phyloP scores from a whole-genome alignment of 2,888 invertebrate genomes.

The Microplitis deprimator region DNA sequence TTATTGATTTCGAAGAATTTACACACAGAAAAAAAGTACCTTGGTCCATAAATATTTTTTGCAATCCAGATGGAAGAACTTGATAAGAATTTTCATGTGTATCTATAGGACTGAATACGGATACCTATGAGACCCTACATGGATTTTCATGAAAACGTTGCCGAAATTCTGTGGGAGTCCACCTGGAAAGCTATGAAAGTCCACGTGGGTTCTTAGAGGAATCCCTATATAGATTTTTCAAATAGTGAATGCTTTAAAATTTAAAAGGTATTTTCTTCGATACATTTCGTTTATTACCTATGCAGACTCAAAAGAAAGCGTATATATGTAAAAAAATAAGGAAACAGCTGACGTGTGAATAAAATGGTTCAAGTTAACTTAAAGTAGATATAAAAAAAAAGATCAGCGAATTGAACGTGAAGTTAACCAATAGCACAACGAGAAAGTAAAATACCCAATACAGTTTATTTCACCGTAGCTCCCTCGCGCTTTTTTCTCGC shows the following conservation, averaged over 20 bases:
- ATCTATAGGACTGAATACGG: too few relatives aligned
- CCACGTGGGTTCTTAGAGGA: too few relatives aligned
- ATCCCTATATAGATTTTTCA: background rate
- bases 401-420: constrained; percentile 46
- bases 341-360: constrained; percentile 7
- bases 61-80: too few relatives aligned
- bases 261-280: too few relatives aligned
- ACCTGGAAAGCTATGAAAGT: too few relatives aligned
- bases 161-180: too few relatives aligned
- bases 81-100: too few relatives aligned
- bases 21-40: too few relatives aligned
- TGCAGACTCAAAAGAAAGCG: constrained; percentile 10
- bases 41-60: too few relatives aligned
- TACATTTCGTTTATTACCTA: constrained; percentile 6
- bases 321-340: background rate
- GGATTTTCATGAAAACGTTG: too few relatives aligned
- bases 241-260: background rate
- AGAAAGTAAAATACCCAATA: constrained; percentile 64
- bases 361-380: constrained; percentile 31
- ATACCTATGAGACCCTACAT: too few relatives aligned
- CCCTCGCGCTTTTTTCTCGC: constrained; percentile 51
- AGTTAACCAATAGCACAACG: constrained; percentile 58
- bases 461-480: constrained; percentile 65
- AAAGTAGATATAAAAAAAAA: constrained; percentile 31
- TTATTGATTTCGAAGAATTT: too few relatives aligned